Conservation (phyloP, 2,888 invertebrate genomes). For the Cantharis rufa region DNA sequence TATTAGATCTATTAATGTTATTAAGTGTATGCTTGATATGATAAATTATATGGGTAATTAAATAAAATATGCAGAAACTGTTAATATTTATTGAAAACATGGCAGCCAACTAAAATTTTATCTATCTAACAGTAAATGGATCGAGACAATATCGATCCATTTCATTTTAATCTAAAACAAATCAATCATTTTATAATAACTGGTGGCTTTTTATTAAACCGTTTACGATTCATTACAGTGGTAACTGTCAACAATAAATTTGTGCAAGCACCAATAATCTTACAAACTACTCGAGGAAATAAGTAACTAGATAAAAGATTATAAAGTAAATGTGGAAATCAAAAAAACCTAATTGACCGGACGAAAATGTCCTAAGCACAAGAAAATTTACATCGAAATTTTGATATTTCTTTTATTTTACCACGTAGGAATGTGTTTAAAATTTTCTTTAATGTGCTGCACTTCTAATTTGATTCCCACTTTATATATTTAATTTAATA, state of each 20-base stretch:
- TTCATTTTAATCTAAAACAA: conserved; percentile 36
- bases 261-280: conserved; percentile 50
- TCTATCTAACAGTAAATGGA: conserved; percentile 32
- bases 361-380: conserved; percentile 17
- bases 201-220: conserved; percentile 39
- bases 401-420: conserved; percentile 14
- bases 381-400: conserved; percentile 10
- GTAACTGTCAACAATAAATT: conserved; percentile 42
- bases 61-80: conserved; percentile 30
- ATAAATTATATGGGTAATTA: not conserved
- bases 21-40: not conserved
- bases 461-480: conserved; percentile 31
- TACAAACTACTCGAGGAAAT: conserved; percentile 30
- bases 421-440: conserved; percentile 28
- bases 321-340: conserved; percentile 28
- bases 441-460: conserved; percentile 19
- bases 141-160: conserved; percentile 2
- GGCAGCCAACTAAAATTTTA: conserved; percentile 41
- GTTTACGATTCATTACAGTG: conserved; percentile 34
- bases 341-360: conserved; percentile 28
- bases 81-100: conserved; percentile 46
- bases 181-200: conserved; percentile 32
- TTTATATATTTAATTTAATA: conserved; percentile 15
- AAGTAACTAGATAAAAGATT: conserved; percentile 29
- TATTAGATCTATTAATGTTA: not conserved